A percentile compares a stretch with the other conserved stretches of the same genome.
These are phyloP conservation scores for Rhingia campestris DNA, from an alignment of 2,888 invertebrate genomes.

Conservation along the genomic window DNA sequence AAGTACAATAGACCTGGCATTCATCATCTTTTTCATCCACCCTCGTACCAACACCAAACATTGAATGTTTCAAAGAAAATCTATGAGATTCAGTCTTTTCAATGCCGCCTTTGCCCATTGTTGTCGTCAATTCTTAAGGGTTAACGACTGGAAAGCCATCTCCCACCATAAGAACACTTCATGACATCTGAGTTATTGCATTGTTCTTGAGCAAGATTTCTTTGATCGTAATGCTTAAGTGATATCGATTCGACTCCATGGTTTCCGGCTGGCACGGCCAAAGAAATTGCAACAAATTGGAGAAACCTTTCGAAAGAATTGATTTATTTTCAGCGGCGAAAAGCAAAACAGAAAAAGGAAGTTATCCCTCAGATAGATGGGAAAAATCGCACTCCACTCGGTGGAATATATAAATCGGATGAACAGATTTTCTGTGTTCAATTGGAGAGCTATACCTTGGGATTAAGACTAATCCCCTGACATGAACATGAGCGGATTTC, in stretches of 20 bases:
- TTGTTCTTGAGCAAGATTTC: not conserved
- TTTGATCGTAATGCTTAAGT: slow-evolving; percentile 2
- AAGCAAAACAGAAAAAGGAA: not conserved
- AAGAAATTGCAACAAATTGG: slow-evolving; percentile 20
- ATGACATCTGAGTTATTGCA: slow-evolving; percentile 16
- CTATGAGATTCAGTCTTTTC: too few relatives aligned
- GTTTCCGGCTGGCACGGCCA: slow-evolving; percentile 22
- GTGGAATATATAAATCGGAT: slow-evolving; percentile 40
- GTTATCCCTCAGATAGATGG: not conserved
- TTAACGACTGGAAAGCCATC: not conserved
- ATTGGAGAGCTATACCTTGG: slow-evolving; percentile 36
- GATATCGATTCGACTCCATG: slow-evolving; percentile 48
- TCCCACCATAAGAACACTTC: not conserved
- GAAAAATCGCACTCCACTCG: slow-evolving; percentile 14
- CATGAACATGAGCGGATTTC: slow-evolving; percentile 43
- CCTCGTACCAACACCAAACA: too few relatives aligned
- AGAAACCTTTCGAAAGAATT: slow-evolving; percentile 26
- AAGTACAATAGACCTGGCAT: too few relatives aligned
- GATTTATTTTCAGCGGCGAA: slow-evolving; percentile 31
- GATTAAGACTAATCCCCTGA: slow-evolving; percentile 62
- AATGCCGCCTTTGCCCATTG: too few relatives aligned
- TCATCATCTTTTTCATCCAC: too few relatives aligned
- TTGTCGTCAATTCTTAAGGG: too few relatives aligned
- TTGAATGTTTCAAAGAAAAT: too few relatives aligned
- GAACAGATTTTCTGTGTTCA: slow-evolving; percentile 50